Evolutionary conservation across 2,797 vertebrate species (phyloP).

Genomic region (Platyrinchus mystaceus): DNA sequence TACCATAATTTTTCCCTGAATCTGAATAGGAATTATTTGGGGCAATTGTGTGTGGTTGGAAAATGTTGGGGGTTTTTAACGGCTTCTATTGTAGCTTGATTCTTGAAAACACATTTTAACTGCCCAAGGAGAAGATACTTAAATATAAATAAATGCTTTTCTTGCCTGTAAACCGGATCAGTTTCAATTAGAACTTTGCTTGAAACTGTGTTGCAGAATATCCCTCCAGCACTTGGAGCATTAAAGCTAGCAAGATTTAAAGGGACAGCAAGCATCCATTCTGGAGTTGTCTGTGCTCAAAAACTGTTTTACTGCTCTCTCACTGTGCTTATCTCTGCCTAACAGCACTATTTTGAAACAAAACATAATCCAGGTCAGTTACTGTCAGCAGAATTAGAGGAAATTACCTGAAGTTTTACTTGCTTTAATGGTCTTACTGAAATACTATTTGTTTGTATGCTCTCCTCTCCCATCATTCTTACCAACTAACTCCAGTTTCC

Average conservation of each 20-base stretch:
- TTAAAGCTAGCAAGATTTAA: slow-evolving; percentile 11
- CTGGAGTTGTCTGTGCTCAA: background rate
- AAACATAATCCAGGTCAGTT: slow-evolving; percentile 47
- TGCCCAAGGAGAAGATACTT: background rate
- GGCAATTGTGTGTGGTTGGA: slow-evolving; percentile 19
- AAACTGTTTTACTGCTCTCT: background rate
- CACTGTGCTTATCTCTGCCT: slow-evolving; percentile 16
- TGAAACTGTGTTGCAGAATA: background rate
- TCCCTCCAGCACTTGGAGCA: background rate
- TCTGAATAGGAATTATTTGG: slow-evolving; percentile 51
- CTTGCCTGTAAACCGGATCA: slow-evolving; percentile 7
- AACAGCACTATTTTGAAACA: slow-evolving; percentile 40
- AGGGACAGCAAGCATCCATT: background rate
- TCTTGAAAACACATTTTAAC: slow-evolving; percentile 32
- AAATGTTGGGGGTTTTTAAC: slow-evolving; percentile 5
- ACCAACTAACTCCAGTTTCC: background rate
- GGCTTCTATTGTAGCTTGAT: slow-evolving; percentile 24
- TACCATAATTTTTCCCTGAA: background rate
- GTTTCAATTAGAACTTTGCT: slow-evolving; percentile 29
- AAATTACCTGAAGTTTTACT: slow-evolving; percentile 55
- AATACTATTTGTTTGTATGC: background rate
- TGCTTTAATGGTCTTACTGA: slow-evolving; percentile 1
- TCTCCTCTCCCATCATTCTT: background rate
- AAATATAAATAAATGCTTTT: slow-evolving; percentile 27
- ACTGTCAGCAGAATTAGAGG: slow-evolving; percentile 37